Evolutionary conservation across 2,888 invertebrate genomes (phyloP).

Genomic region (Heteromyza rotundicornis): DNA sequence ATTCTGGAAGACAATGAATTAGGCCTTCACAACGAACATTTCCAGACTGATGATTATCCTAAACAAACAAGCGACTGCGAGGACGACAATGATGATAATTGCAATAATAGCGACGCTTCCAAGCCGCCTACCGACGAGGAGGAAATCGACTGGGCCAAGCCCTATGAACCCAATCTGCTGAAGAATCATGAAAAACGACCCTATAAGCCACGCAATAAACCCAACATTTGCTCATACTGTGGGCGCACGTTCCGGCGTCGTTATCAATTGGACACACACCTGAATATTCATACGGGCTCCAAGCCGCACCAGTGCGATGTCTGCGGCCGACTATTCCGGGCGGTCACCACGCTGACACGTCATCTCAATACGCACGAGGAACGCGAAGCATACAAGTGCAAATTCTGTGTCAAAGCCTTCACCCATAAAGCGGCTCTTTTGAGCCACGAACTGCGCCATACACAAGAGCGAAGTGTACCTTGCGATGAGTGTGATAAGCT

Average conservation of each 20-base stretch:
- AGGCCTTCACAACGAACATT: too few relatives aligned
- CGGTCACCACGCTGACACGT: slow-evolving; percentile 40
- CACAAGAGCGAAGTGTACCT: slow-evolving; percentile 35
- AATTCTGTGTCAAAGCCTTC: slow-evolving; percentile 39
- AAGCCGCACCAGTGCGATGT: slow-evolving; percentile 45
- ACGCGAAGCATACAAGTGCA: slow-evolving; percentile 32
- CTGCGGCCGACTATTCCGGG: slow-evolving; percentile 43
- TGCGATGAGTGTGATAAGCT: slow-evolving; percentile 38
- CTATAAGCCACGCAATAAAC: slow-evolving; percentile 35
- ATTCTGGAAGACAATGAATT: too few relatives aligned
- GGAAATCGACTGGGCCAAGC: slow-evolving; percentile 27
- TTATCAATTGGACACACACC: slow-evolving; percentile 40
- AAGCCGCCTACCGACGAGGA: background rate
- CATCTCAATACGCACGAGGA: slow-evolving; percentile 40
- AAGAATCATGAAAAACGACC: slow-evolving; percentile 28
- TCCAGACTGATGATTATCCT: too few relatives aligned
- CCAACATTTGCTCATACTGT: slow-evolving; percentile 40
- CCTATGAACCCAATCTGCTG: slow-evolving; percentile 19
- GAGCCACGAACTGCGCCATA: slow-evolving; percentile 42
- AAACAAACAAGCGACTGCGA: background rate
- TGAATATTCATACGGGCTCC: slow-evolving; percentile 41
- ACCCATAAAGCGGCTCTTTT: slow-evolving; percentile 40
- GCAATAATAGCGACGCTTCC: too few relatives aligned
- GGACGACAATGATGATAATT: background rate
- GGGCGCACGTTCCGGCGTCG: slow-evolving; percentile 42